Evolutionary conservation across 2,888 invertebrate species (phyloP).

Genomic region (Loripinus fragilis): DNA sequence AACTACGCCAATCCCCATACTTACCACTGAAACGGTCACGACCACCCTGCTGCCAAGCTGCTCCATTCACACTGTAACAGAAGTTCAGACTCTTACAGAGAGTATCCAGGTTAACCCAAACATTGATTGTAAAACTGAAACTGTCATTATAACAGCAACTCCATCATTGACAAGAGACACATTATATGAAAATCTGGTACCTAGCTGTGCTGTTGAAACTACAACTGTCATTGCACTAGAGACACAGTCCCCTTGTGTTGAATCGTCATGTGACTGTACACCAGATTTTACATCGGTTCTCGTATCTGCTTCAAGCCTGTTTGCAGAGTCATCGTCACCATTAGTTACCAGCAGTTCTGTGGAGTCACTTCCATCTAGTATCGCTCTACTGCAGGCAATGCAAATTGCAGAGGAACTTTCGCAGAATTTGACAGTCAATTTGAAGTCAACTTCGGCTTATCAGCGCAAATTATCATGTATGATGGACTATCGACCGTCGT

Average conservation of each 20-base stretch:
- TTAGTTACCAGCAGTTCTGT: neutral
- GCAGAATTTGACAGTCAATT: neutral
- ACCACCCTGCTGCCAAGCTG: neutral
- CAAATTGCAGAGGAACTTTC: neutral
- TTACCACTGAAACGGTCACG: neutral
- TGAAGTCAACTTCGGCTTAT: neutral
- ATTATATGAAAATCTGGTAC: neutral
- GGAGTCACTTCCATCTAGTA: neutral
- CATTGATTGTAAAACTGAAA: conserved; percentile 1
- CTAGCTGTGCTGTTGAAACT: neutral
- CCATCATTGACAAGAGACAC: neutral
- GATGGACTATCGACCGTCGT: neutral
- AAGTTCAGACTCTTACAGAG: neutral
- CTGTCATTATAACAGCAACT: neutral
- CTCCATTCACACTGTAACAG: too few species aligned
- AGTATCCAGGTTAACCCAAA: neutral
- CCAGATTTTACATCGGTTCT: neutral
- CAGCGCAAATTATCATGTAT: neutral
- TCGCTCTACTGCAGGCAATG: neutral
- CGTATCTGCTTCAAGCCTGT: neutral
- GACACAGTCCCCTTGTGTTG: neutral
- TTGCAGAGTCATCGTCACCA: neutral
- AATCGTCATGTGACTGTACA: neutral
- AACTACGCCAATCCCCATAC: neutral
- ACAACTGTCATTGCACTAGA: neutral